phyloP scores from a whole-genome alignment of 1,140 invertebrate species.

The Calosoma granatense region DNA sequence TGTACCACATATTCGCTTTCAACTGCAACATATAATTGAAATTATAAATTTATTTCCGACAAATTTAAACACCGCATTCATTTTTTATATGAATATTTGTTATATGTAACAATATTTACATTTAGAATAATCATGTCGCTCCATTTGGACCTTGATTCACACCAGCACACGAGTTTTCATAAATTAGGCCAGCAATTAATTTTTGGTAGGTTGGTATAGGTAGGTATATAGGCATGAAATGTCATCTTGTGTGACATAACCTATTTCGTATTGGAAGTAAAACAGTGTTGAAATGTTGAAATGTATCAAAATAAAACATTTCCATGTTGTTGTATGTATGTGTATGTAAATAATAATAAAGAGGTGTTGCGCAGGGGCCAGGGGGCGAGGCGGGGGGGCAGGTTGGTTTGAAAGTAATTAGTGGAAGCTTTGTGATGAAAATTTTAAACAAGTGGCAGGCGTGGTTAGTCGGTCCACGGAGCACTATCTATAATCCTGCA shows the following conservation, averaged over 20 bases:
- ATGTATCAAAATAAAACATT: too few relatives aligned
- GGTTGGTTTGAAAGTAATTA: too few relatives aligned
- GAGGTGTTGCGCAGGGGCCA: too few relatives aligned
- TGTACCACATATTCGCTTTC: conserved; percentile 18
- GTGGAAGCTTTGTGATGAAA: neutral
- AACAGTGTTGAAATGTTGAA: too few relatives aligned
- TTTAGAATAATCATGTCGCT: conserved; percentile 36
- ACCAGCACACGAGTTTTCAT: neutral
- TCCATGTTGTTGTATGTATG: too few relatives aligned
- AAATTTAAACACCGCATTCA: conserved; percentile 21
- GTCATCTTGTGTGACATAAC: too few relatives aligned
- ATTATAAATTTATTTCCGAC: neutral
- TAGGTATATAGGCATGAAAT: too few relatives aligned
- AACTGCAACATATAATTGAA: conserved; percentile 18
- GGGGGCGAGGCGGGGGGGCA: too few relatives aligned
- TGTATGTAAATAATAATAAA: too few relatives aligned
- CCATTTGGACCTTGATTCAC: conserved; percentile 13
- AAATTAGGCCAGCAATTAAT: neutral
- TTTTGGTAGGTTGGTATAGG: too few relatives aligned
- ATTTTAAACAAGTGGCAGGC: neutral
- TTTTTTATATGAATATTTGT: conserved; percentile 26
- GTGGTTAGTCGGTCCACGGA: conserved; percentile 14
- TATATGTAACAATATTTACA: conserved; percentile 37
- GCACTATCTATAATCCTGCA: conserved; percentile 23
- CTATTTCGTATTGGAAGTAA: too few relatives aligned